Percentiles rank a stretch among this genome's conserved stretches.
Evolutionary conservation across 1,140 invertebrate species (phyloP).

Genomic region (Diachasma alloeum): DNA sequence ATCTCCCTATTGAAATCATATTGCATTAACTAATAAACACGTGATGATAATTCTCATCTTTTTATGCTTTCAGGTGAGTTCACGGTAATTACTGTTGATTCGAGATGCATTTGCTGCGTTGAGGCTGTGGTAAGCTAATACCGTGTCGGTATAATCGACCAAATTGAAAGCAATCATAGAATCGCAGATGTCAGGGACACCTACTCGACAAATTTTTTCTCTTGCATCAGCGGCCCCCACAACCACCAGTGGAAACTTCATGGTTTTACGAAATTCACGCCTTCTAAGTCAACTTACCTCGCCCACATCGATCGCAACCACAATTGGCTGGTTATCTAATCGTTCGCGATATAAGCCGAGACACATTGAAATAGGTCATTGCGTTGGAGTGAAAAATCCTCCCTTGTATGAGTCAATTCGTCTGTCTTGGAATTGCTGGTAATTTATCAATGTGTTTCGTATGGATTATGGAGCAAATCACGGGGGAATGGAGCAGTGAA

Average conservation of each 20-base stretch:
- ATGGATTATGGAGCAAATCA: not conserved
- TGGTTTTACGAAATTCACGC: not conserved
- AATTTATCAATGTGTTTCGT: not conserved
- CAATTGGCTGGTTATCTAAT: not conserved
- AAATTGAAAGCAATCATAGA: slow-evolving; percentile 17
- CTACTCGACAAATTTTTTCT: no score
- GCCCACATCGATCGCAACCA: not conserved
- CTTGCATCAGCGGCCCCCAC: no score
- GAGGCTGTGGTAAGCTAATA: slow-evolving; percentile 21
- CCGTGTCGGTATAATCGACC: not conserved
- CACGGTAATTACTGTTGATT: no score
- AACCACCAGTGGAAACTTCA: not conserved
- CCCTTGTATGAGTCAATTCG: not conserved
- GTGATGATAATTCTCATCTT: slow-evolving; percentile 14
- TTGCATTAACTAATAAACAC: not conserved
- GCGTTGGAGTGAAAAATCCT: no score
- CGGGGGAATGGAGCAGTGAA: not conserved
- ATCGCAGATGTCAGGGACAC: not conserved
- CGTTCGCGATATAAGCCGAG: not conserved
- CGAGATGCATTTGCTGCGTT: not conserved
- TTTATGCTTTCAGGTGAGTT: slow-evolving; percentile 25
- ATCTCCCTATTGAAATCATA: slow-evolving; percentile 13
- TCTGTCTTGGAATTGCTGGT: not conserved
- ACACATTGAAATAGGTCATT: not conserved
- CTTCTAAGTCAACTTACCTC: not conserved